Conservation (phyloP, 2,113 vertebrate genomes). For the Zosterops japonicus region DNA sequence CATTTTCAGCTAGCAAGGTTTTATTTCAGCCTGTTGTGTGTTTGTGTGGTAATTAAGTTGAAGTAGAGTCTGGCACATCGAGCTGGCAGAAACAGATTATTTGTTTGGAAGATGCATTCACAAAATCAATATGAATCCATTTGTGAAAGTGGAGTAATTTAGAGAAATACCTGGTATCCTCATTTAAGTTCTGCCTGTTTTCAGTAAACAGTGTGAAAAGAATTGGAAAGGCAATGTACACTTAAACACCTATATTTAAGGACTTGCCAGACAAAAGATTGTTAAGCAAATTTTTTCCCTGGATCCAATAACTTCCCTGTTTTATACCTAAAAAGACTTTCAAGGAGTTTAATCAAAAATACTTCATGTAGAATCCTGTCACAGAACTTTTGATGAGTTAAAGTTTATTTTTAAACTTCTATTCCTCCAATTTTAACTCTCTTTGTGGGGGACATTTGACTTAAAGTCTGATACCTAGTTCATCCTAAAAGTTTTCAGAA, state of each 20-base stretch:
- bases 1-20: background rate
- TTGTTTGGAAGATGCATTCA: constrained; percentile 72
- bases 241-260: constrained; percentile 31
- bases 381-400: background rate
- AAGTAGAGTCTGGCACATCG: constrained; percentile 71
- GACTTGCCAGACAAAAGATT: constrained; percentile 28
- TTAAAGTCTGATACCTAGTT: background rate
- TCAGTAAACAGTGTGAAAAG: constrained; percentile 49
- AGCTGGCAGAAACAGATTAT: constrained; percentile 77
- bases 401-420: background rate
- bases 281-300: constrained; percentile 1
- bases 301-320: background rate
- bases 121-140: constrained; percentile 82
- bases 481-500: background rate
- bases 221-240: constrained; percentile 26
- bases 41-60: constrained; percentile 71
- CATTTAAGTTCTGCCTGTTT: constrained; percentile 61
- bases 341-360: background rate
- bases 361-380: background rate
- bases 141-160: constrained; percentile 75
- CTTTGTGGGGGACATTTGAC: background rate
- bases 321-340: background rate
- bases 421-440: background rate
- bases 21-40: constrained; percentile 17
- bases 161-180: constrained; percentile 67